phyloP scores from a whole-genome alignment of 1,140 invertebrate genomes.

The Drepana arcuata region DNA sequence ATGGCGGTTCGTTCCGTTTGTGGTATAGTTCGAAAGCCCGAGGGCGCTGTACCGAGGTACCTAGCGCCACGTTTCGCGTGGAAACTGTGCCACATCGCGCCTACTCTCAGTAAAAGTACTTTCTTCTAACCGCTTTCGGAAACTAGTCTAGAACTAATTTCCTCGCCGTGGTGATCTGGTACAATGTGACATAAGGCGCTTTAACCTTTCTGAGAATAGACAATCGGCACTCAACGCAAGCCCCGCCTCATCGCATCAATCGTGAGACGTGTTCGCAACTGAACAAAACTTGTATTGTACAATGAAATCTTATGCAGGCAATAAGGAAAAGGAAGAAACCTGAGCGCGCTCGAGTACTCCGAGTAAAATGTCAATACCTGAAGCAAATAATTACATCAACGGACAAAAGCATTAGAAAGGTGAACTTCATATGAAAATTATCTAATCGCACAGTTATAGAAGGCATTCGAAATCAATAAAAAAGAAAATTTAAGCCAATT shows the following conservation, averaged over 20 bases:
- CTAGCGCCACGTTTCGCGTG: conserved; percentile 30
- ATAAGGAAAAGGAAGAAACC: no score
- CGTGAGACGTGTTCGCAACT: conserved; percentile 14
- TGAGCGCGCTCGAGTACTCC: no score
- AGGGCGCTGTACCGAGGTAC: conserved; percentile 17
- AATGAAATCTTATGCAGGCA: no score
- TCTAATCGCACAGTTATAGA: no score
- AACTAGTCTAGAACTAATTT: conserved; percentile 58
- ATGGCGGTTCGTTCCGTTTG: conserved; percentile 30
- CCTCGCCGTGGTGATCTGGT: conserved; percentile 53
- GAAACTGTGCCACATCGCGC: conserved; percentile 61
- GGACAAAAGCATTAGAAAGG: no score
- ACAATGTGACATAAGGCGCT: conserved; percentile 58
- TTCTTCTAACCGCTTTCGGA: conserved; percentile 67
- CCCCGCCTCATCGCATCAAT: conserved; percentile 12
- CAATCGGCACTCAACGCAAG: conserved; percentile 30
- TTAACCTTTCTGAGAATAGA: no score
- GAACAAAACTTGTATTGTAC: no score
- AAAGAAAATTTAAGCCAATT: no score
- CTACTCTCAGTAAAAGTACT: conserved; percentile 67
- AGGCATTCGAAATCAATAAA: no score
- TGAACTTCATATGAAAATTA: no score
- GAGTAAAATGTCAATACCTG: no score
- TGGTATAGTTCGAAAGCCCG: conserved; percentile 45
- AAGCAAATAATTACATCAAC: no score